Evolutionary conservation across 2,797 vertebrate genomes (phyloP).

Genomic region (Borostomias antarcticus): DNA sequence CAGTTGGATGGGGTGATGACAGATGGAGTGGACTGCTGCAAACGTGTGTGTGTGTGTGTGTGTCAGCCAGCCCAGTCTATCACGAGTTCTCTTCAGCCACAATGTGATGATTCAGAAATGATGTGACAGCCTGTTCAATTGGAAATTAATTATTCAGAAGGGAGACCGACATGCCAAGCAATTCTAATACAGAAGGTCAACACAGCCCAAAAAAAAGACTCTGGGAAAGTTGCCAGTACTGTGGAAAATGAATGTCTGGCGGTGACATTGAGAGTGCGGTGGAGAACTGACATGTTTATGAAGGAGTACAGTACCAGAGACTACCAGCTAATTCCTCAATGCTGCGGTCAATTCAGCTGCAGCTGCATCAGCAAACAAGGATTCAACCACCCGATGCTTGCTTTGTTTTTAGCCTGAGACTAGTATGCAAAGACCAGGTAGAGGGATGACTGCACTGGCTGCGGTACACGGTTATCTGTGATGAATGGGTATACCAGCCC

Average conservation of each 20-base stretch:
- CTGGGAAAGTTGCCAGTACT: constrained; percentile 25
- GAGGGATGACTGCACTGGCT: too few species aligned
- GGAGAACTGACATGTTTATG: constrained; percentile 33
- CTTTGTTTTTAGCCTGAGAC: too few species aligned
- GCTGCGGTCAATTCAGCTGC: neutral
- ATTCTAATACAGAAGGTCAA: constrained; percentile 44
- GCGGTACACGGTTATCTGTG: too few species aligned
- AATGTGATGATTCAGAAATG: constrained; percentile 6
- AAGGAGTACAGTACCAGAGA: constrained; percentile 8
- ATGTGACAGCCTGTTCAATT: constrained; percentile 44
- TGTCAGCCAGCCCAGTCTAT: too few species aligned
- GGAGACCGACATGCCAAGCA: constrained; percentile 26
- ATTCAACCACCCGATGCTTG: too few species aligned
- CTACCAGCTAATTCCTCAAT: neutral
- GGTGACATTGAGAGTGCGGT: constrained; percentile 13
- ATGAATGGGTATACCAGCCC: too few species aligned
- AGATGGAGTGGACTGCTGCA: neutral
- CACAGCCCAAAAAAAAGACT: constrained; percentile 30
- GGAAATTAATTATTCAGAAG: constrained; percentile 40
- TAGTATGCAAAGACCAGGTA: too few species aligned
- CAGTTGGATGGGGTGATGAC: neutral
- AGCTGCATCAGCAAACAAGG: neutral
- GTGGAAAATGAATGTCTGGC: constrained; percentile 29
- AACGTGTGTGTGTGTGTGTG: neutral
- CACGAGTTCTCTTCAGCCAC: neutral